Evolutionary conservation across 2,113 vertebrate genomes (phyloP).

Genomic region (Takifugu flavidus): DNA sequence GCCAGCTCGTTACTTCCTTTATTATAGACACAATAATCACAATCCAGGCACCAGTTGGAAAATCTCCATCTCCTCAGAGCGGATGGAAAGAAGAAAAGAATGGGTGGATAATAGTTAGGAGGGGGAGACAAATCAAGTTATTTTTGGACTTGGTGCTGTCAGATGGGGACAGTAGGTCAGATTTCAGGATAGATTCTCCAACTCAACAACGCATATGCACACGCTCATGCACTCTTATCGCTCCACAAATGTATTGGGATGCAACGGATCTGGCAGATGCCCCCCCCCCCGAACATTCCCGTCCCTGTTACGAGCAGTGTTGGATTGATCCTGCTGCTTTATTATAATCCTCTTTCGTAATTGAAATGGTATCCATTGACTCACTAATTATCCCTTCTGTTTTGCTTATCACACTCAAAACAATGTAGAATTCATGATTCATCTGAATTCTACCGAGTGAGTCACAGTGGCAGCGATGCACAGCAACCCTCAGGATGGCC

Average conservation of each 20-base stretch:
- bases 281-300: not conserved
- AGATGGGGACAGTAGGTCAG: no score
- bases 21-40: slow-evolving; percentile 40
- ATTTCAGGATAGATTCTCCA: no score
- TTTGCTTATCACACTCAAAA: slow-evolving; percentile 15
- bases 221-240: no score
- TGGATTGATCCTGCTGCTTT: slow-evolving; percentile 8
- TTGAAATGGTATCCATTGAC: slow-evolving; percentile 9
- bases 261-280: no score
- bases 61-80: slow-evolving; percentile 5
- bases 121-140: slow-evolving; percentile 19
- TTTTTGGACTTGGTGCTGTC: slow-evolving; percentile 33
- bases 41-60: slow-evolving; percentile 26
- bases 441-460: not conserved
- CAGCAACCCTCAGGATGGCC: no score
- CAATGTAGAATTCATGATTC: slow-evolving; percentile 4
- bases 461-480: not conserved
- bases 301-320: not conserved
- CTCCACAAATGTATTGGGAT: no score
- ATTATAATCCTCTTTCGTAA: slow-evolving; percentile 18
- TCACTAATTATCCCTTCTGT: slow-evolving; percentile 11
- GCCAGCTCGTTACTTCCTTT: slow-evolving; percentile 33
- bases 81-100: slow-evolving; percentile 25
- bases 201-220: no score
- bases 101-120: slow-evolving; percentile 25